phyloP scores from a whole-genome alignment of 2,797 vertebrate genomes.

The Mareca penelope region DNA sequence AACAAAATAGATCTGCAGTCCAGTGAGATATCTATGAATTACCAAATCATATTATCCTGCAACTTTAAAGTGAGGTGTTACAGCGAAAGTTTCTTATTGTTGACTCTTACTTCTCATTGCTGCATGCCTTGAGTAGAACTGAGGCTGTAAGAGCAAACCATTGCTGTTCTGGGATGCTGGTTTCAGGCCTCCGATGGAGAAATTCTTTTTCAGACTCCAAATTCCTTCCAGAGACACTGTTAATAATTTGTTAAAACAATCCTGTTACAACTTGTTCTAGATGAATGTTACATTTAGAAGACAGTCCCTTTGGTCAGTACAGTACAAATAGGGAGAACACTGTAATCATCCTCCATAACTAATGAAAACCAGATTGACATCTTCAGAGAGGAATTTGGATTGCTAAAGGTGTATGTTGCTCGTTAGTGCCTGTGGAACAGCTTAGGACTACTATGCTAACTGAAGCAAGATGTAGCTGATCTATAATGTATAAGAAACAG shows the following conservation, averaged over 20 bases:
- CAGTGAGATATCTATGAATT: not conserved
- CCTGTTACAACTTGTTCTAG: not conserved
- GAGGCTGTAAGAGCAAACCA: conserved; percentile 67
- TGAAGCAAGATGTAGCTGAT: not conserved
- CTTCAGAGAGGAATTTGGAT: not conserved
- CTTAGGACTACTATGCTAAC: not conserved
- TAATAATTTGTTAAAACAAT: conserved; percentile 60
- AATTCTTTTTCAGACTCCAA: conserved; percentile 73
- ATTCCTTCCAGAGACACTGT: conserved; percentile 76
- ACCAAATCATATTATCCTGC: not conserved
- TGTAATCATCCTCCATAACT: not conserved
- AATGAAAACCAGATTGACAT: not conserved
- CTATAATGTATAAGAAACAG: not conserved
- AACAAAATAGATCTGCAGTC: not conserved
- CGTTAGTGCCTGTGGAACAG: not conserved
- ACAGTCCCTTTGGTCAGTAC: not conserved
- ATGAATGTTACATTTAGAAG: not conserved
- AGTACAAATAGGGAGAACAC: not conserved
- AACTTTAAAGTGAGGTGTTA: not conserved
- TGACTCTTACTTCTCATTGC: conserved; percentile 72
- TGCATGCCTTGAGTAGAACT: conserved; percentile 76
- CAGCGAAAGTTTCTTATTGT: not conserved
- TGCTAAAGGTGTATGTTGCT: fast-evolving
- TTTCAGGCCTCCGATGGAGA: conserved; percentile 57
- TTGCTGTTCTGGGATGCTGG: conserved; percentile 51